Evolutionary conservation across 2,797 vertebrate genomes (phyloP), one percentile per base, ranked within the genome.

Genomic region (Acanthurus leucopareius): DNA sequence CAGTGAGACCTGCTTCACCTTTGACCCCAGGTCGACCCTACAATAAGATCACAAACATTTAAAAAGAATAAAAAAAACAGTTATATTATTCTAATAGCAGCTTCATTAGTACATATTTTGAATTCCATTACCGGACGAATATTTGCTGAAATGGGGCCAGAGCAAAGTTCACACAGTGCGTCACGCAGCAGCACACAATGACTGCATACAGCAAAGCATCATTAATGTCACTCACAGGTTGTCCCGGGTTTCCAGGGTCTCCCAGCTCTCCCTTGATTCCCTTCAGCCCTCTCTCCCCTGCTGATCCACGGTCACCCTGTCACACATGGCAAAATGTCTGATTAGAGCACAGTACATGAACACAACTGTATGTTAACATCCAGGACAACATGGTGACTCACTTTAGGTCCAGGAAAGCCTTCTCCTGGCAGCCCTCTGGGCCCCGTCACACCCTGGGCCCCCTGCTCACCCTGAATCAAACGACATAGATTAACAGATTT

Each of bases 1-100:
- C 97, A 44, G 96, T 97, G 83, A 98, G 91, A 60, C 97, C 97
- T 53, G 96, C 91, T 79, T 97, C 96, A 74, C 97, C 97, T 93
- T 97, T 98, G 51, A 89, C 66, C 80, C 97, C 97, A 4, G 85
- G 58, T 89, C 90, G 94, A 10, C 97, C 96, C 97, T 97, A 10
- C 10, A 10, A 40, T 40, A 73, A 77, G 90, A 82, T 38, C 0
- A 67, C 0, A 71, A 3, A 62, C 44, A 47, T 32, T 22, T 8
- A 28, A 35, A 32, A 17, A 42, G 32, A 0, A 32, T 32, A 25
- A 4, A 32, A 32, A 3, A 10, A 42, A 2, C 6, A 57, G 13
- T 15, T 52, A 15, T 2, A 25, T 10, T 68, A 53, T 25, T 49
- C 0, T 40, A 4, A 57, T 14, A 19, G 7, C n/a, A 3, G 5